Evolutionary conservation across 2,797 vertebrate genomes (phyloP).

Genomic region (Neopelma chrysocephalum): DNA sequence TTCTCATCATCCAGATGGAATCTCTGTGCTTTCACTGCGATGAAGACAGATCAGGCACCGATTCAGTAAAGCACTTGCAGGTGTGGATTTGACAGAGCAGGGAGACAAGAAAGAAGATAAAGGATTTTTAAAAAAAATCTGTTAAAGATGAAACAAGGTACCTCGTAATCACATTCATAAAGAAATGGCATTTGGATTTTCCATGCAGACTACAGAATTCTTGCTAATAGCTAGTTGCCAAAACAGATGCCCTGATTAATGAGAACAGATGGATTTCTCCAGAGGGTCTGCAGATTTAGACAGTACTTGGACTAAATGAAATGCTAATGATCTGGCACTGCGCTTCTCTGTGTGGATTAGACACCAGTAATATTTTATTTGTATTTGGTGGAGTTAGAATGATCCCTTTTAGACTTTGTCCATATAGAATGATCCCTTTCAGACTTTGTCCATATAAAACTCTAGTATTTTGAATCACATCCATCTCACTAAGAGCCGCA

Average conservation of each 20-base stretch:
- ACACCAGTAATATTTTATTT: constrained; percentile 3
- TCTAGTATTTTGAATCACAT: neutral
- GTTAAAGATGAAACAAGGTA: neutral
- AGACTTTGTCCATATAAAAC: neutral
- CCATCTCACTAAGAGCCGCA: neutral
- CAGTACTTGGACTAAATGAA: constrained; percentile 55
- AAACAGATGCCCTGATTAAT: constrained; percentile 64
- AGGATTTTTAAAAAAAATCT: neutral
- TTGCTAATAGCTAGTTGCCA: constrained; percentile 35
- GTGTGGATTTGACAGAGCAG: neutral
- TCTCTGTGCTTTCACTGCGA: neutral
- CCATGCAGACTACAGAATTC: neutral
- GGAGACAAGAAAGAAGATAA: neutral
- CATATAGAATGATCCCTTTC: neutral
- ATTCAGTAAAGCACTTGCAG: constrained; percentile 1
- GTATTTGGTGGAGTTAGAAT: neutral
- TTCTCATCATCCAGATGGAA: neutral
- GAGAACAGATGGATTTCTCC: constrained; percentile 66
- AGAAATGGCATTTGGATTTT: neutral
- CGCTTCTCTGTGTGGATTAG: constrained; percentile 3
- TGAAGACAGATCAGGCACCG: neutral
- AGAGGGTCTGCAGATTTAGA: constrained; percentile 55
- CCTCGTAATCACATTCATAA: neutral
- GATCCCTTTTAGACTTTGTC: neutral
- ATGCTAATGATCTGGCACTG: constrained; percentile 54